These are phyloP conservation scores for Dinothrombium tinctorium DNA, from an alignment of 1,140 invertebrate genomes.

Conservation along the genomic window DNA sequence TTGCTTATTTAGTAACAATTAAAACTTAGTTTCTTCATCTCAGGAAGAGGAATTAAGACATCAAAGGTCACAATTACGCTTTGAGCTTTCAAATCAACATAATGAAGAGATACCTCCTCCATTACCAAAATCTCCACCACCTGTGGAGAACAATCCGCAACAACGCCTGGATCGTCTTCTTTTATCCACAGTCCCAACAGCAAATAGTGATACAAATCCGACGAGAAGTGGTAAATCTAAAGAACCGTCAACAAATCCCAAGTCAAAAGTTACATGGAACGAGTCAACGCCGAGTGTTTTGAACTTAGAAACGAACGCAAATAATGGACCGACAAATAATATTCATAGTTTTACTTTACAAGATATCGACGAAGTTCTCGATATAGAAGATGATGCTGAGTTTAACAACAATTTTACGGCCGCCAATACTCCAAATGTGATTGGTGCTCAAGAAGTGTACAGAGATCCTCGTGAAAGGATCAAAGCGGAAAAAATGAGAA, in stretches of 20 bases:
- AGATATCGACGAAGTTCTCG: slow-evolving; percentile 17
- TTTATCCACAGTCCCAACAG: background rate
- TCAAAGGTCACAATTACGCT: slow-evolving; percentile 37
- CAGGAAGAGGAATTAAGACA: background rate
- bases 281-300: background rate
- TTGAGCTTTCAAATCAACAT: background rate
- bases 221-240: background rate
- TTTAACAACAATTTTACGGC: background rate
- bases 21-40: no score
- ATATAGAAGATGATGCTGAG: slow-evolving; percentile 4
- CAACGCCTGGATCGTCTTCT: slow-evolving; percentile 8
- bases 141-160: slow-evolving; percentile 6
- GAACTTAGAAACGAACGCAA: background rate
- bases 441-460: slow-evolving; percentile 80
- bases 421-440: slow-evolving; percentile 53
- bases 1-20: no score
- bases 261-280: background rate
- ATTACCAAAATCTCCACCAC: slow-evolving; percentile 13
- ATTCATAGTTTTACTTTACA: slow-evolving; percentile 12
- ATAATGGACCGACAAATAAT: background rate
- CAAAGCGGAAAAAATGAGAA: slow-evolving; percentile 32
- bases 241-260: background rate
- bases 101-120: slow-evolving; percentile 11
- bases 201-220: background rate
- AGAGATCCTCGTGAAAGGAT: slow-evolving; percentile 58